Evolutionary conservation across 1,140 invertebrate genomes (phyloP).

Genomic region (Eufriesea mexicana): DNA sequence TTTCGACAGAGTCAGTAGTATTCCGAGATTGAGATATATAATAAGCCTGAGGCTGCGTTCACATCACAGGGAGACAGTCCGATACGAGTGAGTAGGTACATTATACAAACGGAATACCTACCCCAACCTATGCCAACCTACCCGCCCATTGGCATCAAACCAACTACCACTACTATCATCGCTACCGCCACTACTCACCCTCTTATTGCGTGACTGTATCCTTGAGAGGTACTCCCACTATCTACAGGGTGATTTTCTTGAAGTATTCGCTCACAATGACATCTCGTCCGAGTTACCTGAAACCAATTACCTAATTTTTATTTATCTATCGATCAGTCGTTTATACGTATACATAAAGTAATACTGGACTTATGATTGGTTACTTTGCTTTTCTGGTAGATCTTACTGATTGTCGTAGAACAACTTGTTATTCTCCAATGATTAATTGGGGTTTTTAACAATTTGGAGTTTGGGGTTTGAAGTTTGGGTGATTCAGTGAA

Average conservation of each 20-base stretch:
- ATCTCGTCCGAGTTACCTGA: not conserved
- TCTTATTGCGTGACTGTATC: slow-evolving; percentile 66
- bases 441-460: too few species aligned
- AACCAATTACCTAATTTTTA: not conserved
- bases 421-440: not conserved
- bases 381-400: not conserved
- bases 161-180: slow-evolving; percentile 57
- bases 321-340: too few species aligned
- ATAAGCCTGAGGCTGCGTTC: slow-evolving; percentile 75
- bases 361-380: not conserved
- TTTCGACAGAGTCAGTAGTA: slow-evolving; percentile 73
- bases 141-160: slow-evolving; percentile 71
- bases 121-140: slow-evolving; percentile 68
- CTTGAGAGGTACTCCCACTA: slow-evolving; percentile 55
- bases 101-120: slow-evolving; percentile 73
- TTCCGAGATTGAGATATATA: slow-evolving; percentile 71
- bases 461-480: not conserved
- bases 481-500: not conserved
- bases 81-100: slow-evolving; percentile 74
- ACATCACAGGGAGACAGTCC: slow-evolving; percentile 66
- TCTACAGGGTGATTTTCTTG: slow-evolving; percentile 49
- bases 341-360: not conserved
- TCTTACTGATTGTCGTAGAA: not conserved
- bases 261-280: not conserved
- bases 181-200: slow-evolving; percentile 45